Base-by-base conservation (phyloP, 2,113 vertebrate genomes). In the Gnathonemus echidnorhynchus region DNA sequence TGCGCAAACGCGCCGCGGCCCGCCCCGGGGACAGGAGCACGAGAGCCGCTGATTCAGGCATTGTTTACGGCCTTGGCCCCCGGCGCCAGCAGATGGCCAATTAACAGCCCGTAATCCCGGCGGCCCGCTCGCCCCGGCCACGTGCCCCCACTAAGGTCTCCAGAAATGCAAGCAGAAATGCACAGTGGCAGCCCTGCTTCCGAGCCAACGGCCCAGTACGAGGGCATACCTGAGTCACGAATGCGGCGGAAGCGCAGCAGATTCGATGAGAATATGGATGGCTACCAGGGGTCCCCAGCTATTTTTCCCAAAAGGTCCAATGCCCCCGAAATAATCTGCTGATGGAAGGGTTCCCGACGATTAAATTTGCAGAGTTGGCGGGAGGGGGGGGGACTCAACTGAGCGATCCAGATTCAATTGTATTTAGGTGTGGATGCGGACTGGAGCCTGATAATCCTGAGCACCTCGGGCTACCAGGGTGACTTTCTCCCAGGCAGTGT, bases 41-140 rank as follows among this genome's bases (percentile, higher is more conserved):
- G 13, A 10, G 53, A 27, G 45, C 35, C 80, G 45, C 74, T 42
- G 88, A 89, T 46, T 85, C 80, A 17, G 53, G 15, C 52, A 89
- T 89, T 62, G 83, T 89, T 89, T 86, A 89, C 52, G 39, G 35
- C 6, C 77, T 31, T 27, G 35, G 31, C 50, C 31, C 53, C 89
- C 5, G 50, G 39, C 5, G 80, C n/a, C 19, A 89, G 21, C 89
- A 89, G 89, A 89, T 86, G 89, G 77, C 80, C 80, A 89, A 89
- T 89, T 89, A 89, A 85, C 31, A 89, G 77, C 80, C 42, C 35
- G 35, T 85, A 85, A 89, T 89, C 35, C 86, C 39, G 50, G 1
- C 77, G 21, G 24, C n/a, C 27, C 50, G 86, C n/a, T n/a, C 31
- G 42, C 35, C 42, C 45, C 50, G 86, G 50, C 49, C 31, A 48